phyloP scores from a whole-genome alignment of 1,140 invertebrate genomes.

The Drosophila littoralis region DNA sequence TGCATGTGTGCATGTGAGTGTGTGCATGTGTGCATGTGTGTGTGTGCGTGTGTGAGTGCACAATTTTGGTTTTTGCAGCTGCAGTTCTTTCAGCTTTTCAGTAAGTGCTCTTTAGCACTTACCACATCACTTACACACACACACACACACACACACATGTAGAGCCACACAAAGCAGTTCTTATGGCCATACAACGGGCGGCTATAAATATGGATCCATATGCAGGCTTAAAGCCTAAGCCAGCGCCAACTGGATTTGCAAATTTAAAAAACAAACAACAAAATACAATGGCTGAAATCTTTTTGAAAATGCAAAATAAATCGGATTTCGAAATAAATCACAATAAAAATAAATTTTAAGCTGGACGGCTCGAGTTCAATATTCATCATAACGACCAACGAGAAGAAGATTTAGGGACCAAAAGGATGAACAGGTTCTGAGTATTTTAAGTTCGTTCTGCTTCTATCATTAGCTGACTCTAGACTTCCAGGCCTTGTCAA shows the following conservation, averaged over 20 bases:
- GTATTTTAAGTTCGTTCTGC: too few species aligned
- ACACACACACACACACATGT: conserved; percentile 16
- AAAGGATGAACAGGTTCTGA: too few species aligned
- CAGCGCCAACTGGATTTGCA: background rate
- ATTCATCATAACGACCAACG: too few species aligned
- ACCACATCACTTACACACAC: conserved; percentile 26
- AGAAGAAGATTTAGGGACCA: too few species aligned
- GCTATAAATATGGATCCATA: conserved; percentile 8
- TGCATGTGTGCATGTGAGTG: conserved; percentile 10
- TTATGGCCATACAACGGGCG: conserved; percentile 3
- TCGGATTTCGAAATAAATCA: background rate
- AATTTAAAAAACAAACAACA: conserved; percentile 1
- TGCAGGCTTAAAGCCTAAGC: background rate
- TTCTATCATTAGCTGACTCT: too few species aligned
- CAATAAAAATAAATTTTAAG: background rate
- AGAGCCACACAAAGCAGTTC: conserved; percentile 3
- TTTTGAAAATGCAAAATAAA: conserved; percentile 6
- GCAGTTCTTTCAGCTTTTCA: conserved; percentile 46
- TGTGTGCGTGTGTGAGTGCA: conserved; percentile 14
- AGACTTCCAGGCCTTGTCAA: too few species aligned
- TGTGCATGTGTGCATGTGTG: background rate
- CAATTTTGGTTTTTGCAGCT: conserved; percentile 44
- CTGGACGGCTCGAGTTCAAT: too few species aligned
- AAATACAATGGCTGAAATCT: background rate
- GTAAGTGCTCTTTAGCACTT: conserved; percentile 52